Base-by-base conservation (phyloP, 2,113 vertebrate species). In the Heteronetta atricapilla region DNA sequence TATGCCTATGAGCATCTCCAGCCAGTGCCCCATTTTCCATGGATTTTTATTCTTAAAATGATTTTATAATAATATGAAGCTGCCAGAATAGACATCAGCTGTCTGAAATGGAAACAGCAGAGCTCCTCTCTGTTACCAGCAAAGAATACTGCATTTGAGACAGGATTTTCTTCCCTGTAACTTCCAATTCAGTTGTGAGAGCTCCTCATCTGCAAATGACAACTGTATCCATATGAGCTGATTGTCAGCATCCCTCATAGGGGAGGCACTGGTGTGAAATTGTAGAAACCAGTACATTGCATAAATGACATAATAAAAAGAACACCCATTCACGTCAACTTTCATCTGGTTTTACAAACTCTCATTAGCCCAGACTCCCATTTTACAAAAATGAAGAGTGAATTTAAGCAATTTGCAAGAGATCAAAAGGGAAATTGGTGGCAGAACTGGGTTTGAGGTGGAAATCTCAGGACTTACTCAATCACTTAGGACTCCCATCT, bases 11-110 rank as follows among this genome's bases (percentile, higher is more conserved):
- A 58, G 79, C 36, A 85, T 53, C 44, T 90, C 94, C 73, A 95
- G 73, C 83, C 88, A 85, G 74, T 96, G 95, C 90, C 86, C 86
- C 13, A 5, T 76, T 96, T 92, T 82, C 78, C 1, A 1, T n/a
- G 76, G 70, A 46, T 17, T 76, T 73, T 91, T 89, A 60, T 90
- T 69, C 69, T 82, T 59, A 29, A 84, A 90, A 66, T 66, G 21
- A 33, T 79, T 92, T 90, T 82, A 58, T 90, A 70, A 74, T 69
- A 62, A 73, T 66, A 66, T 73, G 50, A 55, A 76, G 36, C 73
- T 91, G 74, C 80, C 69, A 95, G 77, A 84, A 34, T 36, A 3
- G 26, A 77, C 4, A 6, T 79, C 44, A 84, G 15, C 55, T 59
- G 25, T 66, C 59, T 90, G 44, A 76, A 58, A 89, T 88, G 60